Evolutionary conservation across 2,113 vertebrate species (phyloP).

Genomic region (Chlamydotis undulata): DNA sequence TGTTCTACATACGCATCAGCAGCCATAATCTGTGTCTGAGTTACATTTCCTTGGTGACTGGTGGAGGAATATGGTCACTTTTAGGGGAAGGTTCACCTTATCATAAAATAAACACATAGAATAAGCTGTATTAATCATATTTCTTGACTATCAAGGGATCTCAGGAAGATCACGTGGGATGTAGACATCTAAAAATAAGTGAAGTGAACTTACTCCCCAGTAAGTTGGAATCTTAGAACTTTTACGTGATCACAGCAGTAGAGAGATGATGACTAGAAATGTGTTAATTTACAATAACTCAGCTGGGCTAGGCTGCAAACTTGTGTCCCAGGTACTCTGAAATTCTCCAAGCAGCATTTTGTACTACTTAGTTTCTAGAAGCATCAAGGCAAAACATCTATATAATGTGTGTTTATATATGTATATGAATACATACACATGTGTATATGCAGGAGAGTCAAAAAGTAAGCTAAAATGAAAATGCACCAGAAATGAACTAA

Average conservation of each 20-base stretch:
- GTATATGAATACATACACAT: neutral
- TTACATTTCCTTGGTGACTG: neutral
- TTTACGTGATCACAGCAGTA: neutral
- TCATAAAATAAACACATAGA: neutral
- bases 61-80: neutral
- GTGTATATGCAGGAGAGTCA: neutral
- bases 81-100: neutral
- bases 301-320: neutral
- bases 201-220: neutral
- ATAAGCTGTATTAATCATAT: neutral
- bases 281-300: neutral
- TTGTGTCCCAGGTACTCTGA: neutral
- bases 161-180: neutral
- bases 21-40: neutral
- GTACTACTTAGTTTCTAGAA: neutral
- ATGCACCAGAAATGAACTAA: neutral
- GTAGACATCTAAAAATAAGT: neutral
- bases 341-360: neutral
- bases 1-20: neutral
- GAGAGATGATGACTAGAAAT: neutral
- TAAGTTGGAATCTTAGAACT: neutral
- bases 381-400: neutral
- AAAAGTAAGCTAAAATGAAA: neutral
- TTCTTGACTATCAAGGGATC: neutral
- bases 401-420: neutral